Conservation (phyloP, 2,888 invertebrate genomes). For the Tricholauxania praeusta region DNA sequence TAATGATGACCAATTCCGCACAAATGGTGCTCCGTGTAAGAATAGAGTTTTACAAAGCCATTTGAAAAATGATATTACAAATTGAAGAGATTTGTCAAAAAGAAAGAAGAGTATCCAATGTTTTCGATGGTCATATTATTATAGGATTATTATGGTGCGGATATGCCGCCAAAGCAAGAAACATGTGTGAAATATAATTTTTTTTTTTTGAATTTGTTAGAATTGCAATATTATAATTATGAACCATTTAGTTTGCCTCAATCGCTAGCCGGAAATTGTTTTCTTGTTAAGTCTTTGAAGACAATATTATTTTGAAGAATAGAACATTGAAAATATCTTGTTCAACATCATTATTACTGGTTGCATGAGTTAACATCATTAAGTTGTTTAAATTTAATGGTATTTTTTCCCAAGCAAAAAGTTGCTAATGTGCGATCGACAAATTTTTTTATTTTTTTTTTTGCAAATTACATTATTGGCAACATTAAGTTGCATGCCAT, state of each 20-base stretch:
- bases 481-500: no score
- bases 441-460: conserved; percentile 51
- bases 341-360: background rate
- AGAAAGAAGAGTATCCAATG: background rate
- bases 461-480: conserved; percentile 48
- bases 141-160: background rate
- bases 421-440: conserved; percentile 50
- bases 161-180: conserved; percentile 35
- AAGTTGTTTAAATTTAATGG: background rate
- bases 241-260: no score
- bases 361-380: conserved; percentile 27
- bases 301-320: no score
- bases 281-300: no score
- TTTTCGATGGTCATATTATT: conserved; percentile 5
- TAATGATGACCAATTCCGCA: conserved; percentile 34
- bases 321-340: no score
- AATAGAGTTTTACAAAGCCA: conserved; percentile 44
- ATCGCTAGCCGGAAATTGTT: no score
- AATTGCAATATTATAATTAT: no score
- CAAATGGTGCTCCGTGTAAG: conserved; percentile 30
- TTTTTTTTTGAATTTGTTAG: no score
- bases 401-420: conserved; percentile 6
- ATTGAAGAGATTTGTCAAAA: conserved; percentile 66
- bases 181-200: conserved; percentile 1
- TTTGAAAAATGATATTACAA: conserved; percentile 68